A percentile compares a stretch with the other conserved stretches of the same genome.
These are phyloP conservation scores for Cnemophilus loriae DNA, from an alignment of 2,113 vertebrate species.

Conservation along the genomic window DNA sequence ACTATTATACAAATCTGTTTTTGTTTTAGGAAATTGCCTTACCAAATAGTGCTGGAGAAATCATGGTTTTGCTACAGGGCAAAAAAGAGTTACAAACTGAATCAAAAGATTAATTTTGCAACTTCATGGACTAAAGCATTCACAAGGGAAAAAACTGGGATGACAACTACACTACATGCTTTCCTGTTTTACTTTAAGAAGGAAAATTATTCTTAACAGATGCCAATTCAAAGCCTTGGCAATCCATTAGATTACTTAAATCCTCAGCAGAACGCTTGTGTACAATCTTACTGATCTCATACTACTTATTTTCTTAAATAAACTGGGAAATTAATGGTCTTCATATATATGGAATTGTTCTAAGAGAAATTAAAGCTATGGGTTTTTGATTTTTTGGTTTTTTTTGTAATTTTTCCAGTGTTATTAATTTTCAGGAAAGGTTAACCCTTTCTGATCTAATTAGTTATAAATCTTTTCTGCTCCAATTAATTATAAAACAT, in stretches of 20 bases:
- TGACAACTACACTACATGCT: neutral
- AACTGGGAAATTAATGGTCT: neutral
- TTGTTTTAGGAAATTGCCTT: neutral
- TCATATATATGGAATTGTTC: neutral
- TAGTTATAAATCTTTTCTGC: neutral
- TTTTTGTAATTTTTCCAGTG: neutral
- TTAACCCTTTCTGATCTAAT: neutral
- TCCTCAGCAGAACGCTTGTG: neutral
- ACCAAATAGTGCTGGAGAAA: neutral
- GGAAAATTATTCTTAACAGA: neutral
- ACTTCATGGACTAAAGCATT: neutral
- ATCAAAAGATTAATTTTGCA: neutral
- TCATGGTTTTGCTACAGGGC: neutral
- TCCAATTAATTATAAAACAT: neutral
- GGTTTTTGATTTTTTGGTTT: fast-evolving
- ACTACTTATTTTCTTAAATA: neutral
- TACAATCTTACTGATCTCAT: neutral
- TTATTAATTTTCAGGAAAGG: neutral
- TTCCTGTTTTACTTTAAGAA: neutral
- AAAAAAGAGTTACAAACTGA: neutral
- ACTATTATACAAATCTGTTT: neutral
- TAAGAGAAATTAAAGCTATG: neutral
- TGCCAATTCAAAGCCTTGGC: neutral
- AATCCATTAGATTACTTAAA: neutral
- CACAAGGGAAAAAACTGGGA: neutral